Evolutionary conservation across 2,888 invertebrate species (phyloP).

Genomic region (Drosophila koepferae): DNA sequence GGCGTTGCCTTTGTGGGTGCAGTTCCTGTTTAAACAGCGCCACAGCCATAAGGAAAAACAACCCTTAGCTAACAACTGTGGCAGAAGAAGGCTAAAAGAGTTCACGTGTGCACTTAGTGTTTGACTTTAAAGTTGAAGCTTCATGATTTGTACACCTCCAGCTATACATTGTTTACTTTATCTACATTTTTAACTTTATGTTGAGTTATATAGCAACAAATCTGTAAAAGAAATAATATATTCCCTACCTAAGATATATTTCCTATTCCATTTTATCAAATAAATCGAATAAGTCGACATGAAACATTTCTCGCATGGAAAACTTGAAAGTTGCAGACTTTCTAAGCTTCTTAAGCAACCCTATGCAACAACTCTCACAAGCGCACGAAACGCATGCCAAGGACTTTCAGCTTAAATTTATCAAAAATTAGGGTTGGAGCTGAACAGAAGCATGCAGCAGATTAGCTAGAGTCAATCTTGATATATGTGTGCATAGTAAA

Average conservation of each 20-base stretch:
- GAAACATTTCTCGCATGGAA: slow-evolving; percentile 1
- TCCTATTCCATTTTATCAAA: background rate
- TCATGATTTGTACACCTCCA: background rate
- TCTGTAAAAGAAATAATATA: background rate
- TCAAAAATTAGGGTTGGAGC: background rate
- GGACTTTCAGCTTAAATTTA: slow-evolving; percentile 6
- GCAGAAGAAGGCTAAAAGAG: slow-evolving; percentile 47
- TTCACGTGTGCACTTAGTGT: slow-evolving; percentile 69
- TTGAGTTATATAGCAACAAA: no score
- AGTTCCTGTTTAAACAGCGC: slow-evolving; percentile 52
- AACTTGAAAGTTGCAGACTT: background rate
- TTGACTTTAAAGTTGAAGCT: slow-evolving; percentile 42
- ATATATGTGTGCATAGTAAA: slow-evolving; percentile 29
- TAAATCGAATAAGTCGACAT: background rate
- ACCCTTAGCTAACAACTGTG: slow-evolving; percentile 52
- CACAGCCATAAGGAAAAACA: slow-evolving; percentile 46
- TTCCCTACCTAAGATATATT: no score
- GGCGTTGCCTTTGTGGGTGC: slow-evolving; percentile 63
- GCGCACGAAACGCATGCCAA: background rate
- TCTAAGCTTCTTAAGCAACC: slow-evolving; percentile 1
- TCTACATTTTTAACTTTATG: background rate
- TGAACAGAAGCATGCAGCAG: slow-evolving; percentile 38
- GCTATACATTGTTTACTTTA: background rate
- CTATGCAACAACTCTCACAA: background rate
- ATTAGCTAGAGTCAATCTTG: slow-evolving; percentile 66